Evolutionary conservation across 2,113 vertebrate species (phyloP), one percentile per base, ranked within the genome.

Genomic region (Galbula dea): DNA sequence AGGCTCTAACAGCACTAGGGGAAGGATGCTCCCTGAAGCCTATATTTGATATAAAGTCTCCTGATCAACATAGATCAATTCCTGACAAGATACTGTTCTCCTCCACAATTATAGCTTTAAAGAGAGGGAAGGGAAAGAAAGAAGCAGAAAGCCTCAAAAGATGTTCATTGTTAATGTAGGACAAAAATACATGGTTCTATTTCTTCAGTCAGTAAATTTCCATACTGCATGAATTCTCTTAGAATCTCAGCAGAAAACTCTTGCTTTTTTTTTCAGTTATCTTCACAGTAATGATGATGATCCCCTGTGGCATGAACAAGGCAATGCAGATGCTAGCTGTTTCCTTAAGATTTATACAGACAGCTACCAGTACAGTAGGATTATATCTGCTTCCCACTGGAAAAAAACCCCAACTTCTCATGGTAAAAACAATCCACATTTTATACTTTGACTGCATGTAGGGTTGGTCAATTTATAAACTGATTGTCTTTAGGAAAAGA

Each of bases 251-350:
- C 67, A 96, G 76, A 96, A 90, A 67, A 55, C 66, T 95, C 93
- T 80, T 52, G 29, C 69, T 82, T 54, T 79, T 45, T 41, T 90
- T 89, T 72, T 80, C 81, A 76, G 45, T 92, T 74, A 52, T 92
- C 73, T 97, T 84, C 83, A 68, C 83, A 95, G 85, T 73, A 80
- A 80, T 82, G 43, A 82, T 80, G 62, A 88, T 95, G 93, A 94
- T 83, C 37, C 91, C 83, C 86, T 96, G 84, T 94, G 93, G 82
- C 91, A 94, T 7, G 77, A 96, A 84, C 73, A 94, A 94, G 58
- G 72, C 83, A 96, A 92, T 94, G 91, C 94, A 95, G 95, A 96
- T 74, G 89, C 69, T 89, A 73, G 54, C 82, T 96, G 69, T 93
- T 94, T 88, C 59, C 67, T 76, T 92, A 51, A 78, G 73, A 95